phyloP scores from a whole-genome alignment of 2,888 invertebrate species.

The Lamellibrachia columna region DNA sequence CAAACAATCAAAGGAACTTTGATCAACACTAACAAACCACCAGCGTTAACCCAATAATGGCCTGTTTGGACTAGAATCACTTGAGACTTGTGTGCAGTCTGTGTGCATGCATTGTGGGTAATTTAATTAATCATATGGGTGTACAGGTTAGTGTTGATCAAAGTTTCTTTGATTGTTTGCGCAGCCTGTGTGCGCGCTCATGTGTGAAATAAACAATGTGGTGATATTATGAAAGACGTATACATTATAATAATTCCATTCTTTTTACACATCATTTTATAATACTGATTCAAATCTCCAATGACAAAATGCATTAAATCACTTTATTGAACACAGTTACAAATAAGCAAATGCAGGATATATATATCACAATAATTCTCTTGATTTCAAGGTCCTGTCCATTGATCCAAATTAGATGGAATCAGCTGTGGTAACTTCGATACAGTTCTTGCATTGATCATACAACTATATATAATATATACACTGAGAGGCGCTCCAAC shows the following conservation, averaged over 20 bases:
- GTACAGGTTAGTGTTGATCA: too few species aligned
- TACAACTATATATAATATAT: conserved; percentile 4
- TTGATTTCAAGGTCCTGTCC: neutral
- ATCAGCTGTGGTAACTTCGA: neutral
- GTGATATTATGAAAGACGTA: neutral
- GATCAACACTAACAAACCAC: too few species aligned
- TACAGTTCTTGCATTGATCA: conserved; percentile 16
- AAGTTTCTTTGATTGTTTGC: too few species aligned
- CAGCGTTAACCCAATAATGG: too few species aligned
- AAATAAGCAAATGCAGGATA: conserved; percentile 7
- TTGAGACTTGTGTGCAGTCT: too few species aligned
- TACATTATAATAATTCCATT: neutral
- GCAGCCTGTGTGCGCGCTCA: too few species aligned
- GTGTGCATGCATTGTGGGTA: too few species aligned
- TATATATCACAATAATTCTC: neutral
- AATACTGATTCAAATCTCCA: neutral
- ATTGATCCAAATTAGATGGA: neutral
- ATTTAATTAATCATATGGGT: too few species aligned
- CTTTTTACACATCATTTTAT: neutral
- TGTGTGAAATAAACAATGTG: neutral
- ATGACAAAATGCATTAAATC: neutral
- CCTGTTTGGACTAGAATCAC: too few species aligned
- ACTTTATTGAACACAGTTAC: conserved; percentile 14
- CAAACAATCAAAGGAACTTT: too few species aligned
- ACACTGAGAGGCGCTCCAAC: neutral